Evolutionary conservation across 2,888 invertebrate genomes (phyloP).

Genomic region (Julus scanicus): DNA sequence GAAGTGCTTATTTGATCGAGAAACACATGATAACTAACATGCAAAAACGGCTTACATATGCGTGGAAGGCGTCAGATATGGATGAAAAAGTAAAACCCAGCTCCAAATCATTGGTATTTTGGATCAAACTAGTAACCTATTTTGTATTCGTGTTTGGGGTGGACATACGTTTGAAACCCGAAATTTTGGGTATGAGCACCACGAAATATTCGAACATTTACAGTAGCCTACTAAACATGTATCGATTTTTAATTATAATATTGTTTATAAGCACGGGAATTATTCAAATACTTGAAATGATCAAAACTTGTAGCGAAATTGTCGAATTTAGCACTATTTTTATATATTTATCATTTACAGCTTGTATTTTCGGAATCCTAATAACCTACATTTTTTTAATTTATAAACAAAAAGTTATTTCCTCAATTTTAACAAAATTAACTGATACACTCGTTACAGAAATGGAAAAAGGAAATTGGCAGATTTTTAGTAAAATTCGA

Average conservation of each 20-base stretch:
- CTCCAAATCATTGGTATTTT: neutral
- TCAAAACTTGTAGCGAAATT: neutral
- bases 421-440: neutral
- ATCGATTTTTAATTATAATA: neutral
- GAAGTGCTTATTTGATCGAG: neutral
- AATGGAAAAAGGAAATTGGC: neutral
- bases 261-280: neutral
- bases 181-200: neutral
- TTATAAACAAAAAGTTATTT: neutral
- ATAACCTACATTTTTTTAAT: neutral
- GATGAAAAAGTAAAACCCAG: neutral
- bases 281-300: neutral
- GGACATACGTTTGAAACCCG: neutral
- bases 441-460: neutral
- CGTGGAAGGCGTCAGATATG: neutral
- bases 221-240: neutral
- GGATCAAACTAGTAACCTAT: neutral
- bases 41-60: neutral
- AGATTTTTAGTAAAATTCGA: neutral
- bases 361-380: neutral
- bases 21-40: neutral
- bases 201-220: neutral
- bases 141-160: neutral
- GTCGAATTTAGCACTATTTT: neutral
- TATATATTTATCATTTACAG: neutral